A percentile compares a stretch with the other conserved stretches of the same genome.
Evolutionary conservation across 2,113 vertebrate genomes (phyloP).

Genomic region (Okapia johnstoni): DNA sequence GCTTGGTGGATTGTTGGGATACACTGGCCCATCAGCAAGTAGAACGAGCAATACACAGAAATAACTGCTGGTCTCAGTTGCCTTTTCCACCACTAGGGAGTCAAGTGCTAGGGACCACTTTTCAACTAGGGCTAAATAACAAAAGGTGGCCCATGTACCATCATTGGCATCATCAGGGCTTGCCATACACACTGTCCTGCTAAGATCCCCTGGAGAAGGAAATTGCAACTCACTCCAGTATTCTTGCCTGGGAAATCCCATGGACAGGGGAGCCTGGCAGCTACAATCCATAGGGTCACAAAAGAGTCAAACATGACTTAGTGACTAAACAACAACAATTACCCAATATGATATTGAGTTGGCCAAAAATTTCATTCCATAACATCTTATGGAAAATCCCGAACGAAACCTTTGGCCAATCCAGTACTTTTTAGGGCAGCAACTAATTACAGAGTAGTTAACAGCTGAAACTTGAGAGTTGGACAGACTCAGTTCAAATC

Average conservation of each 20-base stretch:
- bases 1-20: not conserved
- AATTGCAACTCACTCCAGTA: not conserved
- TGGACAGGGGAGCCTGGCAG: not conserved
- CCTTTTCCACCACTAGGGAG: not conserved
- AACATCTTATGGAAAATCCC: not conserved
- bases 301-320: not conserved
- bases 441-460: not conserved
- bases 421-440: not conserved
- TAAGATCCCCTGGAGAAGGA: not conserved
- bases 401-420: not conserved
- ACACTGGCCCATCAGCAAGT: not conserved
- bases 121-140: not conserved
- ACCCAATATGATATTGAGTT: not conserved
- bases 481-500: not conserved
- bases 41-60: not conserved
- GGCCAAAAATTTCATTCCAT: not conserved
- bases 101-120: not conserved
- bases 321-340: not conserved
- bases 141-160: not conserved
- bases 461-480: not conserved
- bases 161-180: not conserved
- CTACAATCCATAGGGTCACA: not conserved
- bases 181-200: not conserved
- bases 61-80: not conserved
- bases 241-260: not conserved